Base-by-base conservation (phyloP, 2,888 invertebrate species). In the Lepas anatifera region DNA sequence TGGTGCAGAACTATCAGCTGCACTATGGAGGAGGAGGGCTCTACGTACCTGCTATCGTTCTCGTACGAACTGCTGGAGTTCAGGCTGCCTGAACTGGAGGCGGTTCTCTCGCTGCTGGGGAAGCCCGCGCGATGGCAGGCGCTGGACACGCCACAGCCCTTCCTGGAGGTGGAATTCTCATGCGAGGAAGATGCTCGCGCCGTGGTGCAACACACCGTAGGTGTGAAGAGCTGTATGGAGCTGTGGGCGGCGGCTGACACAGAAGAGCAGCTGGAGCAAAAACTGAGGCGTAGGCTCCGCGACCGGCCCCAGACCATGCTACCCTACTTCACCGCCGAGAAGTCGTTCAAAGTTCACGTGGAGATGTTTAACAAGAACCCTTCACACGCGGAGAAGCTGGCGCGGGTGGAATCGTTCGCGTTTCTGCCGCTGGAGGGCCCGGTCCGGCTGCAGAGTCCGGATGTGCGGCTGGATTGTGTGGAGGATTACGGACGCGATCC, bases 401-500 rank as follows among this genome's bases (percentile, higher is more conserved):
- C 86, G 0, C 91, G 89, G 81, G 91, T 96, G 76, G 94, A 96
- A 84, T 70, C 83, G 76, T 88, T 94, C 76, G 85, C 83, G 76
- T 89, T 88, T 77, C 80, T 95, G 70, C 89, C 89, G 1, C 79
- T 92, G 67, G 80, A 87, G 77, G 96, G 96, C 0, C 84, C 85
- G 68, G 92, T 98, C 0, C 87, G 89, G 76, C 82, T 99, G 63
- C 89, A 87, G 75, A 83, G 88, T 77, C 95, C 98, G 0, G 87
- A 90, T 76, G 83, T 89, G 18, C 87, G 84, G 71, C 86, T 95
- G 75, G 86, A 87, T 75, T 89, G 94, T 75, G 83, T 96, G 74
- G 97, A 97, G 79, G 92, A 90, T 81, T 96, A 92, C 83, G 94
- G 94, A 11, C 80, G 87, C 46, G 86, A 90, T 78, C 87, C 90